Base-by-base conservation (phyloP, 2,888 invertebrate genomes). In the Pegoplata infirma region DNA sequence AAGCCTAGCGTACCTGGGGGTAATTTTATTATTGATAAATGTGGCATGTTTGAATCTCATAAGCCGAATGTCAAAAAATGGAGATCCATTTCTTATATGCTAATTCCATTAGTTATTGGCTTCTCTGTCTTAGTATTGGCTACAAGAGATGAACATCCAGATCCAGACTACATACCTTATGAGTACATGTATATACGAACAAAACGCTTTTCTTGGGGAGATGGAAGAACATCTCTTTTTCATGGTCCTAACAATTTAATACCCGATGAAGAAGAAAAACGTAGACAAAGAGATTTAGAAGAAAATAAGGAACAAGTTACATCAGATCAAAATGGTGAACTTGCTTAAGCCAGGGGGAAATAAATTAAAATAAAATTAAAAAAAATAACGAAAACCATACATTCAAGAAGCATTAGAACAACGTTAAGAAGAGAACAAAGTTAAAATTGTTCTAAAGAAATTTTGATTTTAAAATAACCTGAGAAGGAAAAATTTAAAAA, bases 141-240 rank as follows among this genome's bases (percentile, higher is more conserved):
- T 5, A 23, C 55, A 1, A 61, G 17, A 16, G 47, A 25, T 0
- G 76, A 80, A n/a, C 16, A 59, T 12, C 59, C 61, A 61, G 91
- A 92, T 17, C 93, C 94, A 1, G 92, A 92, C 82, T 97, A 95
- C 84, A 87, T 93, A 1, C 90, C 93, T 6, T 74, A 78, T 66
- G 69, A 61, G 8, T 64, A 63, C 87, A 81, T 97, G 88, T 91
- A 94, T 23, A 87, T 95, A 21, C 92, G 96, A 64, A 93, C 91
- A 76, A 96, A 95, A 93, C 92, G 93, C 80, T 97, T 96, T 91
- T 96, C 96, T 68, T 97, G 97, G 97, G 95, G 96, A 84, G 96
- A 97, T 87, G 97, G 97, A 77, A 93, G 94, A 88, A 93, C 94
- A 85, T 91, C 93, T 1, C 90, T 97, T 67, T 96, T 97, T 92